Conservation (phyloP, 2,888 invertebrate genomes). For the Torymus tubicola region DNA sequence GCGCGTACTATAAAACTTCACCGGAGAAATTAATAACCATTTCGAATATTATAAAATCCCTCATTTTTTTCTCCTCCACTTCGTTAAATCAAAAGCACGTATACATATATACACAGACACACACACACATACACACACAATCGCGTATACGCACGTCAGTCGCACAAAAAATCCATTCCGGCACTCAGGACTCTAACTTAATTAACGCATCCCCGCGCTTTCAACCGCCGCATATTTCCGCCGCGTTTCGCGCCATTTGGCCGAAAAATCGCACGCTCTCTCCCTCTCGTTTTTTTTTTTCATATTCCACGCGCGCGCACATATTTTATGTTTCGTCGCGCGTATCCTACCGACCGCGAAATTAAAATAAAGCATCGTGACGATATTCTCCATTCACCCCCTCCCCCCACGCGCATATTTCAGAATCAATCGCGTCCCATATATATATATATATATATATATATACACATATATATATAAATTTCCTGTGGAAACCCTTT, state of each 20-base stretch:
- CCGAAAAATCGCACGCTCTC: background rate
- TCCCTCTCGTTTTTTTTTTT: background rate
- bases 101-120: background rate
- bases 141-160: background rate
- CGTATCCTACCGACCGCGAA: background rate
- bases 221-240: constrained; percentile 18
- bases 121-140: background rate
- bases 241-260: background rate
- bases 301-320: background rate
- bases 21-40: too few species aligned
- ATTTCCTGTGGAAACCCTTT: constrained; percentile 4
- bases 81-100: too few species aligned
- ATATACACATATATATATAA: background rate
- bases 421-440: constrained; percentile 16
- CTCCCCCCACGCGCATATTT: constrained; percentile 15
- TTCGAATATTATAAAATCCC: too few species aligned
- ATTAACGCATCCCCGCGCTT: constrained; percentile 32
- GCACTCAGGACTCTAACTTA: constrained; percentile 38
- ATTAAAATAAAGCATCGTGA: constrained; percentile 20
- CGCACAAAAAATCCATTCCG: background rate
- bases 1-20: too few species aligned
- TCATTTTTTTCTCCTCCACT: too few species aligned
- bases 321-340: constrained; percentile 1
- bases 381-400: background rate
- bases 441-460: too few species aligned